Conservation (phyloP, 23 tunicate genomes). For the Trididemnum nubilum region DNA sequence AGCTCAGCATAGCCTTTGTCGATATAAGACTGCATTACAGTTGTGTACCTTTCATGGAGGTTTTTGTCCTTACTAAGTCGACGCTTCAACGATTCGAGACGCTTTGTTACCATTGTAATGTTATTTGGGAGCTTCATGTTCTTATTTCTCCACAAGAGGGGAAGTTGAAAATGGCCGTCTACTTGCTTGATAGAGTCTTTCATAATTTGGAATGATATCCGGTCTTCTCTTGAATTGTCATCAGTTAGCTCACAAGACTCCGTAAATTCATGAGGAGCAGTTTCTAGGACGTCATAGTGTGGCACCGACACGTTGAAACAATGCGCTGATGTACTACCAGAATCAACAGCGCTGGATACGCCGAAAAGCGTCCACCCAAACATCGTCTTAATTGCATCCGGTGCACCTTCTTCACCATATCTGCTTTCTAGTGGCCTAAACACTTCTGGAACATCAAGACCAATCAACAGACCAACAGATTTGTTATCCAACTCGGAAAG, state of each 20-base stretch:
- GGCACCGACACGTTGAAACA: not conserved
- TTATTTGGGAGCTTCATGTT: not conserved
- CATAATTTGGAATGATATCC: not conserved
- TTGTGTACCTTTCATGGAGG: not conserved
- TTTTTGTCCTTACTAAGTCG: not conserved
- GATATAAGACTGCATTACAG: not conserved
- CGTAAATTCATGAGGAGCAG: not conserved
- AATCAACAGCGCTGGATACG: not conserved
- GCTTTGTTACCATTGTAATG: not conserved
- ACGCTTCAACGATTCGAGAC: not conserved
- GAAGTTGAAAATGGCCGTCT: not conserved
- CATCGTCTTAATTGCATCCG: not conserved
- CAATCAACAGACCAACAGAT: not conserved
- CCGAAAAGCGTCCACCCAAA: not conserved
- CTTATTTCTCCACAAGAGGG: not conserved
- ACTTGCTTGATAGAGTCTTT: not conserved
- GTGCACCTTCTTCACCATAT: not conserved
- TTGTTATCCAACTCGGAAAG: not conserved
- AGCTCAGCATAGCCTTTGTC: not conserved
- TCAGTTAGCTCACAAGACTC: not conserved
- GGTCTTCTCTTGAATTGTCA: not conserved
- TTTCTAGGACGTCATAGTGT: not conserved
- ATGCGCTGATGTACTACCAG: not conserved
- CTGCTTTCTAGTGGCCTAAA: not conserved
- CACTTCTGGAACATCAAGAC: not conserved